These are phyloP conservation scores for Mustelus asterias DNA, from an alignment of 2,113 vertebrate species.

Conservation along the genomic window DNA sequence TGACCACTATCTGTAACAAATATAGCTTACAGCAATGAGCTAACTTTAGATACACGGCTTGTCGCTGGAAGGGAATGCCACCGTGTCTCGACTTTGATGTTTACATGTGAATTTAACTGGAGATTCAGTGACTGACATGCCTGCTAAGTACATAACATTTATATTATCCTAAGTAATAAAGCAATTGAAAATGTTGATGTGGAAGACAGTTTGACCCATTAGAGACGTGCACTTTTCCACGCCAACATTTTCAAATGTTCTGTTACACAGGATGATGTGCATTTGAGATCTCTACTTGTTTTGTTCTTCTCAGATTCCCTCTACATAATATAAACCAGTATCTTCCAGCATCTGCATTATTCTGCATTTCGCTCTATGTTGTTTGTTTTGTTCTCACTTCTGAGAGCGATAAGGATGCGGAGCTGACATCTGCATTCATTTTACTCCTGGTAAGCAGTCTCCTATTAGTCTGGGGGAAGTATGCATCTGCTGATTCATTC, in stretches of 20 bases:
- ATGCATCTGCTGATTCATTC: neutral
- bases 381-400: neutral
- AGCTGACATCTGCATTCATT: slow-evolving; percentile 8
- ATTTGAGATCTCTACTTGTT: neutral
- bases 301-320: neutral
- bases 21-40: neutral
- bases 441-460: neutral
- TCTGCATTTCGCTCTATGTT: neutral
- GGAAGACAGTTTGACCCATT: neutral
- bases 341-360: neutral
- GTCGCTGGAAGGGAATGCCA: neutral
- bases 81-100: neutral
- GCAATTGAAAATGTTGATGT: neutral
- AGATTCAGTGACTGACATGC: neutral
- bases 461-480: neutral
- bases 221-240: neutral
- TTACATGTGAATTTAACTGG: neutral
- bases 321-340: neutral
- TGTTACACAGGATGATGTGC: neutral
- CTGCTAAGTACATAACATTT: neutral
- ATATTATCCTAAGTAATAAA: neutral
- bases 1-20: slow-evolving; percentile 13
- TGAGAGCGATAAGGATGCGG: slow-evolving; percentile 16
- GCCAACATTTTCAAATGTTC: neutral
- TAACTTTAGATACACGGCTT: neutral